These are phyloP conservation scores for Pristionchus maxplancki DNA, from an alignment of 2,888 invertebrate species.

Conservation along the genomic window DNA sequence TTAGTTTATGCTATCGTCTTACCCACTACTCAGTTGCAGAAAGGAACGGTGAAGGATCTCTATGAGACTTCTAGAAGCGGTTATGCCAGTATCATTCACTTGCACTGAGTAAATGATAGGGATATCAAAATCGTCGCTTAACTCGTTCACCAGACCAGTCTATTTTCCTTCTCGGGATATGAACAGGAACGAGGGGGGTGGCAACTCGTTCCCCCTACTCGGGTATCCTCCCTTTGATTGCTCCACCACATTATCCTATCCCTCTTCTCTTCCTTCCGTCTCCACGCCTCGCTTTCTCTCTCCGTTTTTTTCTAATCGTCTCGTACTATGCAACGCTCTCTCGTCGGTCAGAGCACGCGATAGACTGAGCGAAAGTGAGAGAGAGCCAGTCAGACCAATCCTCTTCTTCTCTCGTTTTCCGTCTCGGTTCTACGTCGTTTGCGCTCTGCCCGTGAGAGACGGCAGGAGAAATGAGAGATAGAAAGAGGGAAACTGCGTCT, in stretches of 20 bases:
- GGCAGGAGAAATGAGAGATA: neutral
- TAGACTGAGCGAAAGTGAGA: too few relatives aligned
- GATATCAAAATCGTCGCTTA: too few relatives aligned
- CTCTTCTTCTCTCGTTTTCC: too few relatives aligned
- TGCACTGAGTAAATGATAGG: too few relatives aligned
- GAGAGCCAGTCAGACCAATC: too few relatives aligned
- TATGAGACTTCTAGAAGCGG: too few relatives aligned
- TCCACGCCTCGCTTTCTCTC: neutral
- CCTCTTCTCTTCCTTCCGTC: neutral
- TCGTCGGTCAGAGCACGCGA: too few relatives aligned
- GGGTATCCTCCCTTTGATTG: constrained; percentile 5
- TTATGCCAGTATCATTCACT: too few relatives aligned
- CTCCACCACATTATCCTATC: constrained; percentile 10
- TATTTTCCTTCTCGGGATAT: neutral
- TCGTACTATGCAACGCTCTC: too few relatives aligned
- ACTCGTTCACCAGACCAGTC: neutral
- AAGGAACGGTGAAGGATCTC: too few relatives aligned
- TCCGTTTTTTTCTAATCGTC: too few relatives aligned
- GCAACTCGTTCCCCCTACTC: constrained; percentile 7
- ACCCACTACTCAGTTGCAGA: neutral
- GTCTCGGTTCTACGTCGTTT: neutral
- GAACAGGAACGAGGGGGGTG: neutral
- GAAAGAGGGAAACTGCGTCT: neutral
- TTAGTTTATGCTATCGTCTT: too few relatives aligned
- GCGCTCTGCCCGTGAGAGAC: neutral